Percentiles rank a stretch among this genome's conserved stretches.
Evolutionary conservation across 2,113 vertebrate species (phyloP).

Genomic region (Lucifuga dentata): DNA sequence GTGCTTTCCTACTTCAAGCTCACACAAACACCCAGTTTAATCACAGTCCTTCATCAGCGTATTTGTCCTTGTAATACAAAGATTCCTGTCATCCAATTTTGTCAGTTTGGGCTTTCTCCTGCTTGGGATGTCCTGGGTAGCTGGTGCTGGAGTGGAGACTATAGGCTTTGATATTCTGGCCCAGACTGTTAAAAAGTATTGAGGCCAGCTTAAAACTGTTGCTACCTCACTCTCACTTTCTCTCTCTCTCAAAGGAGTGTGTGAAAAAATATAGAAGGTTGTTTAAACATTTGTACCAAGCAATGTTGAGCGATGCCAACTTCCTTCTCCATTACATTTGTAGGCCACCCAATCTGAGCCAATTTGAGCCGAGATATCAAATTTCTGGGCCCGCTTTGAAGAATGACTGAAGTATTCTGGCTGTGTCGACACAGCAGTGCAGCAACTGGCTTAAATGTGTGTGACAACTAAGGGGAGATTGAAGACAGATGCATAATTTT

Average conservation of each 20-base stretch:
- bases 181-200: slow-evolving; percentile 67
- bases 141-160: slow-evolving; percentile 52
- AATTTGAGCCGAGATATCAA: too few species aligned
- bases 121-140: slow-evolving; percentile 46
- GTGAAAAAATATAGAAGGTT: slow-evolving; percentile 61
- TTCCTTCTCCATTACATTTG: too few species aligned
- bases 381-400: too few species aligned
- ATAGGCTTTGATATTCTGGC: slow-evolving; percentile 65
- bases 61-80: slow-evolving; percentile 56
- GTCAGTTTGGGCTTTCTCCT: slow-evolving; percentile 51
- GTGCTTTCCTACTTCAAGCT: slow-evolving; percentile 29
- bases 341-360: too few species aligned
- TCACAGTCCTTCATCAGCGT: too few species aligned
- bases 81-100: slow-evolving; percentile 60
- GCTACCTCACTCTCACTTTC: slow-evolving; percentile 29
- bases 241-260: slow-evolving; percentile 30
- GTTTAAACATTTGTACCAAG: slow-evolving; percentile 19
- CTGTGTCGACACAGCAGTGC: too few species aligned
- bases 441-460: too few species aligned
- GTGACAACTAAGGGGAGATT: too few species aligned
- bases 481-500: too few species aligned
- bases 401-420: too few species aligned
- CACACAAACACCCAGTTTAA: slow-evolving; percentile 36
- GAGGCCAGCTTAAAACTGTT: slow-evolving; percentile 76
- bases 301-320: too few species aligned